phyloP scores from a whole-genome alignment of 2,888 invertebrate species.

The Scrobipalpa costella region DNA sequence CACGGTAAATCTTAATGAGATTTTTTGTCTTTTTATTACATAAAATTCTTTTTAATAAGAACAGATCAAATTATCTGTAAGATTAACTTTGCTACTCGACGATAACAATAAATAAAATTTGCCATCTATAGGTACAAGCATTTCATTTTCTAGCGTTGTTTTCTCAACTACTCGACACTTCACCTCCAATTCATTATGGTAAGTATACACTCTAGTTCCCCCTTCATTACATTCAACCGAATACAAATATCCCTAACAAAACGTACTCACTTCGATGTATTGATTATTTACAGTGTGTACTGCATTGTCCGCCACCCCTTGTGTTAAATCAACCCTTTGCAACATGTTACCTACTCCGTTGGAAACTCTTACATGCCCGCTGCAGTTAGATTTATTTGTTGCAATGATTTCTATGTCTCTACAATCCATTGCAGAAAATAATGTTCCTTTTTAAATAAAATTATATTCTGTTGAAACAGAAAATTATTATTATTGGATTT shows the following conservation, averaged over 20 bases:
- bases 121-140: neutral
- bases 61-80: too few relatives aligned
- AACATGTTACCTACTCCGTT: neutral
- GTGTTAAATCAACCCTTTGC: conserved; percentile 19
- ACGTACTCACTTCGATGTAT: conserved; percentile 15
- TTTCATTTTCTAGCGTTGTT: neutral
- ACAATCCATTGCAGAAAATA: neutral
- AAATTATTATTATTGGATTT: too few relatives aligned
- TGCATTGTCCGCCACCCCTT: conserved; percentile 11
- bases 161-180: neutral
- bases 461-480: too few relatives aligned
- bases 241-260: conserved; percentile 17
- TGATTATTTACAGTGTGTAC: neutral
- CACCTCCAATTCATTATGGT: conserved; percentile 3
- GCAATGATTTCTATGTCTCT: neutral
- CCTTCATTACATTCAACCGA: conserved; percentile 3
- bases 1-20: neutral
- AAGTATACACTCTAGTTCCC: conserved; percentile 3
- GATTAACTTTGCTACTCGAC: too few relatives aligned
- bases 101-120: too few relatives aligned
- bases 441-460: too few relatives aligned
- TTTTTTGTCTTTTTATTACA: neutral
- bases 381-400: neutral
- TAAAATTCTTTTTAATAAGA: neutral
- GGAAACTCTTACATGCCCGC: neutral